These are phyloP conservation scores for Heliothis subflexa DNA, from an alignment of 1,140 invertebrate species.

Conservation along the genomic window DNA sequence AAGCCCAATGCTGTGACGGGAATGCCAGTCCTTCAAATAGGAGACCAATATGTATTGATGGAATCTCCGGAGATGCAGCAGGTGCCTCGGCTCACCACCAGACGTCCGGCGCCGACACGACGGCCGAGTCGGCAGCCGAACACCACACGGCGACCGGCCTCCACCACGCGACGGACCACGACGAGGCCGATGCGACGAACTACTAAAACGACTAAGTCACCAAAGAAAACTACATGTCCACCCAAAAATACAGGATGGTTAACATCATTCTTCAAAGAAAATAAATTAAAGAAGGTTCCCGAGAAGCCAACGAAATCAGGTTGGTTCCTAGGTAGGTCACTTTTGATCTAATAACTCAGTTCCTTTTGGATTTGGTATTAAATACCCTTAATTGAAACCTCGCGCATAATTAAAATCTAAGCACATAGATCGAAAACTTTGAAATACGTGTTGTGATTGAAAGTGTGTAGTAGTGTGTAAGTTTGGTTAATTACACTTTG, in stretches of 20 bases:
- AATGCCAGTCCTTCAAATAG: constrained; percentile 57
- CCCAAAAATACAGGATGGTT: constrained; percentile 70
- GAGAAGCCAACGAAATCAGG: constrained; percentile 74
- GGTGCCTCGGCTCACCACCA: constrained; percentile 44
- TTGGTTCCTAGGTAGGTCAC: constrained; percentile 78
- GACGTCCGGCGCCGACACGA: constrained; percentile 36
- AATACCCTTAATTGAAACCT: no score
- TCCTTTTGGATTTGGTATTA: not conserved
- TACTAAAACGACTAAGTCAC: constrained; percentile 63
- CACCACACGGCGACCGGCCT: constrained; percentile 46
- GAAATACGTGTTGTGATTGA: not conserved
- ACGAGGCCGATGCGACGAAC: constrained; percentile 50
- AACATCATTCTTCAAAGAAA: constrained; percentile 68
- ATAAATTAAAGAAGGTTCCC: constrained; percentile 65
- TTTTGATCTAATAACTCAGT: constrained; percentile 15
- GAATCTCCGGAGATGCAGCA: constrained; percentile 51
- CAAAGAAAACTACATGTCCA: constrained; percentile 65
- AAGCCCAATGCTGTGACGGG: constrained; percentile 52
- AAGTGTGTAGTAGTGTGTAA: not conserved
- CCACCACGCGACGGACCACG: constrained; percentile 50
- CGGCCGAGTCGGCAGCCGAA: constrained; percentile 47
- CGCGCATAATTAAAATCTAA: no score
- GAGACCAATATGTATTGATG: constrained; percentile 64
- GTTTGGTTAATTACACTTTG: not conserved
- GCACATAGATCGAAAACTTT: not conserved